Base-by-base conservation (phyloP, 2,797 vertebrate genomes). In the Acanthopagrus latus region DNA sequence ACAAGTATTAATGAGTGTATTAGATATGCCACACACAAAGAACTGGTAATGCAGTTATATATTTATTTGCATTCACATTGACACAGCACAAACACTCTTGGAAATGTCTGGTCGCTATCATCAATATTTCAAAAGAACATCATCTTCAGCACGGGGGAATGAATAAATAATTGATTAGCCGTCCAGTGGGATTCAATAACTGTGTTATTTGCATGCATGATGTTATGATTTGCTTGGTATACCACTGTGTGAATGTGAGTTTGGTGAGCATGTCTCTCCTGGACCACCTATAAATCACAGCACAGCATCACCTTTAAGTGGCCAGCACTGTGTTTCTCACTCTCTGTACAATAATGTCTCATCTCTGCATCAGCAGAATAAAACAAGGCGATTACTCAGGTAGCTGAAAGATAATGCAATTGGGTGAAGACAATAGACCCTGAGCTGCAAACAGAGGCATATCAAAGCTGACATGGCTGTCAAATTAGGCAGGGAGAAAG, bases 91-190 rank as follows among this genome's bases (percentile, higher is more conserved):
- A 69, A 82, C 74, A 71, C 78, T 69, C 47, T 76, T 25, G 63
- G 59, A 71, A 38, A 56, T 66, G 84, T 83, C 76, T 86, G 64
- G 75, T 83, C 65, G 5, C 68, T 59, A 2, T 87, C 81, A 91
- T 94, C 73, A 91, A 91, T 94, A 89, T 91, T 94, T 87, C 46
- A 93, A 27, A 73, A 74, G 76, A 88, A 90, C 86, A 88, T 90
- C 84, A 67, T 85, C 76, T 68, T 79, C 67, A 52, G 86, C 77
- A 73, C 76, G 71, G 70, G 73, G 73, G 82, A 82, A 87, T 80
- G 55, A 60, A 70, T 93, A 57, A 85, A 91, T 90, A 83, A 88
- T 85, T 85, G 43, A 90, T 88, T 55, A 54, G 56, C 70, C 64
- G 7, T 86, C 83, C 70, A 48, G 11, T 76, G 71, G 76, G 89